Evolutionary conservation across 1,140 invertebrate genomes (phyloP).

Genomic region (Arctopsyche grandis): DNA sequence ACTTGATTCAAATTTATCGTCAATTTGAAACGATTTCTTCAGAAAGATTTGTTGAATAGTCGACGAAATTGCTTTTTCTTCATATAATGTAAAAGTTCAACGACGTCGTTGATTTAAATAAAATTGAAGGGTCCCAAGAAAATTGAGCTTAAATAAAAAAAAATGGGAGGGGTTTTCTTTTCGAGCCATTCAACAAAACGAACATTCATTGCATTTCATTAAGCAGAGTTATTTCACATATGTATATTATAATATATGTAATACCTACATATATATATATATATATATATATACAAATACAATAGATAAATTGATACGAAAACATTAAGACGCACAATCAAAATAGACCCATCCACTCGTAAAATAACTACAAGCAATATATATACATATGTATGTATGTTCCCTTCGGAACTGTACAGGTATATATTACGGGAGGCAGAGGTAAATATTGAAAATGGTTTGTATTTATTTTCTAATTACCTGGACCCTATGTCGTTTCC

Average conservation of each 20-base stretch:
- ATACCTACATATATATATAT: too few species aligned
- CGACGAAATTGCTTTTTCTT: conserved; percentile 18
- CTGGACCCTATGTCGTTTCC: conserved; percentile 1
- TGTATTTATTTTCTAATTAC: conserved; percentile 29
- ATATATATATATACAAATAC: too few species aligned
- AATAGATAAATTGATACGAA: too few species aligned
- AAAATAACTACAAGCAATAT: too few species aligned
- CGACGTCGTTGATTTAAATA: conserved; percentile 12
- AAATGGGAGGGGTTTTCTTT: not conserved
- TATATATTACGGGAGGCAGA: too few species aligned
- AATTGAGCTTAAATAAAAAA: conserved; percentile 1
- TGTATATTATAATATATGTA: too few species aligned
- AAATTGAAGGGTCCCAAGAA: conserved; percentile 11
- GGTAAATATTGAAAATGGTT: not conserved
- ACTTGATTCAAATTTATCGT: conserved; percentile 13
- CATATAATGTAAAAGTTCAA: conserved; percentile 7
- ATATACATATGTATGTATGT: too few species aligned
- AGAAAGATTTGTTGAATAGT: not conserved
- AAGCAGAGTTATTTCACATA: too few species aligned
- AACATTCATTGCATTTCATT: not conserved
- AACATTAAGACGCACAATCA: too few species aligned
- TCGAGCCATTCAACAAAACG: not conserved
- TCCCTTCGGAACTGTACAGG: too few species aligned
- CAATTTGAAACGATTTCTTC: conserved; percentile 8
- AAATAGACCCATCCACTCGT: too few species aligned